These are phyloP conservation scores for Cheirogaleus medius DNA, from an alignment of 2,113 vertebrate species.

Conservation along the genomic window DNA sequence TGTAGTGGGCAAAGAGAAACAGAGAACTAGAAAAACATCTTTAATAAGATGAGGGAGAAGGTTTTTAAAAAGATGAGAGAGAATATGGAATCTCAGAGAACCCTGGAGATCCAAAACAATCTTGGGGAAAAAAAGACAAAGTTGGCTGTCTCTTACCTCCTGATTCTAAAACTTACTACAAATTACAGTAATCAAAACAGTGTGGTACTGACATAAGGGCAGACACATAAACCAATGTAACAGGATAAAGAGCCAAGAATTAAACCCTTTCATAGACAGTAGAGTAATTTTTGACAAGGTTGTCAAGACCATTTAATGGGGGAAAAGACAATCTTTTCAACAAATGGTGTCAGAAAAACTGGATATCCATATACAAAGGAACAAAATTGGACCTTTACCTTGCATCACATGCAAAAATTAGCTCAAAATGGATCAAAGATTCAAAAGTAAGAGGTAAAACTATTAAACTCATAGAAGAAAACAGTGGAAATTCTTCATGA, in stretches of 20 bases:
- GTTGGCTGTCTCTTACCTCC: not conserved
- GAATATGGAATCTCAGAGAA: not conserved
- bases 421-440: not conserved
- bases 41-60: no score
- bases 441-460: not conserved
- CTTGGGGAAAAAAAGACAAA: not conserved
- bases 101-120: not conserved
- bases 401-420: not conserved
- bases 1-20: not conserved
- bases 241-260: not conserved
- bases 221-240: not conserved
- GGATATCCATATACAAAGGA: not conserved
- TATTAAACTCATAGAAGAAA: not conserved
- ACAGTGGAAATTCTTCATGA: not conserved
- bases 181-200: not conserved
- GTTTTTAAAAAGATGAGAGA: not conserved
- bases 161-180: not conserved
- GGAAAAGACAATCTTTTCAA: not conserved
- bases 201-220: not conserved
- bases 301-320: not conserved
- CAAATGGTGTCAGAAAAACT: not conserved
- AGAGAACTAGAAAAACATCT: not conserved
- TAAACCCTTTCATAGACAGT: not conserved
- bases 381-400: not conserved
- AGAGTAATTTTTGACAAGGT: not conserved